A percentile compares a stretch with the other conserved stretches of the same genome.
phyloP scores from a whole-genome alignment of 2,888 invertebrate species.

The Metallyticus violacea region DNA sequence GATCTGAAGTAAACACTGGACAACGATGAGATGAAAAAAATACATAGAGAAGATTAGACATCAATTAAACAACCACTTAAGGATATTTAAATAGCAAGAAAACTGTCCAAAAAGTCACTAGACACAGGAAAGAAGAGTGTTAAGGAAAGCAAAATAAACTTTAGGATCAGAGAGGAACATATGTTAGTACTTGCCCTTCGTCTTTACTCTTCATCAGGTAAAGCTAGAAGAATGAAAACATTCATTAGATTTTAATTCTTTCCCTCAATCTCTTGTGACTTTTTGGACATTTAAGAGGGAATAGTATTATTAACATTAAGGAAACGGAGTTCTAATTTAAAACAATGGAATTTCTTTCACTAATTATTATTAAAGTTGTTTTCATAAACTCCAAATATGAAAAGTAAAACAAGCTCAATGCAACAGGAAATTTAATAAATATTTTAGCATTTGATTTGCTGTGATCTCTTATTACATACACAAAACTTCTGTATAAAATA shows the following conservation, averaged over 20 bases:
- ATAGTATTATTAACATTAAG: neutral
- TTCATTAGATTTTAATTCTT: neutral
- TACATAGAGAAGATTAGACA: neutral
- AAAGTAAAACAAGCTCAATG: too few species aligned
- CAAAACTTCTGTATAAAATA: too few species aligned
- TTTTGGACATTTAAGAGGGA: neutral
- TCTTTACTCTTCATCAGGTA: slow-evolving; percentile 13
- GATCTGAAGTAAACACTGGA: neutral
- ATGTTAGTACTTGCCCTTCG: slow-evolving; percentile 14
- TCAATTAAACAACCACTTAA: neutral
- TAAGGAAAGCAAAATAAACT: neutral
- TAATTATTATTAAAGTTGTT: too few species aligned
- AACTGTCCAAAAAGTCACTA: slow-evolving; percentile 17
- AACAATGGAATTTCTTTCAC: too few species aligned
- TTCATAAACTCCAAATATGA: too few species aligned
- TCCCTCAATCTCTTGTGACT: neutral
- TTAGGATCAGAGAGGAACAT: neutral
- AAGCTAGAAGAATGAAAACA: slow-evolving; percentile 20
- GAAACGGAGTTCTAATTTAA: too few species aligned
- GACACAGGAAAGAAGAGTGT: neutral
- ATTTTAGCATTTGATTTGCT: too few species aligned
- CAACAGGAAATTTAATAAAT: too few species aligned
- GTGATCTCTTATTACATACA: too few species aligned
- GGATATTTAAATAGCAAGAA: neutral
- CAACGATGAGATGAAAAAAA: neutral